phyloP scores from a whole-genome alignment of 1,140 invertebrate species.

The Cydia fagiglandana region DNA sequence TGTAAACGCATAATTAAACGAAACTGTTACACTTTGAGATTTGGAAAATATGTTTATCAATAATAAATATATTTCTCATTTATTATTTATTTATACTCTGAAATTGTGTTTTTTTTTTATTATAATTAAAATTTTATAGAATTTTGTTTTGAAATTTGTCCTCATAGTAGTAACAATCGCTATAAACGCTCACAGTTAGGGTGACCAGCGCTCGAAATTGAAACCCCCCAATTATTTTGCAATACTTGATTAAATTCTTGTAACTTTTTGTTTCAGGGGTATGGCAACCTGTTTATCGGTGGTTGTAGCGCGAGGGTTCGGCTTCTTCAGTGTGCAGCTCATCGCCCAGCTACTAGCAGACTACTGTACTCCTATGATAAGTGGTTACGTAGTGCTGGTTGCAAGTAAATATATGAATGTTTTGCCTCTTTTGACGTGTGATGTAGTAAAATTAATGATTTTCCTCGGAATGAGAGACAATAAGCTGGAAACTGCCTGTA shows the following conservation, averaged over 20 bases:
- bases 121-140: background rate
- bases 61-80: no score
- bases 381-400: constrained; percentile 56
- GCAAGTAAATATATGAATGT: constrained; percentile 47
- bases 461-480: no score
- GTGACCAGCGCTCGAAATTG: background rate
- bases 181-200: background rate
- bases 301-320: constrained; percentile 63
- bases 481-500: no score
- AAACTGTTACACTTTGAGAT: background rate
- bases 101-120: background rate
- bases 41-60: no score
- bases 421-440: background rate
- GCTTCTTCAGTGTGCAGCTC: constrained; percentile 64
- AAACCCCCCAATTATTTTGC: background rate
- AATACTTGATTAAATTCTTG: background rate
- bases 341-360: constrained; percentile 54
- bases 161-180: background rate
- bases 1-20: background rate
- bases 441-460: no score
- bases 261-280: constrained; percentile 50
- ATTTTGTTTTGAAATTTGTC: background rate
- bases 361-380: constrained; percentile 58
- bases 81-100: background rate
- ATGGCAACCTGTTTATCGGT: constrained; percentile 70